phyloP scores from a whole-genome alignment of 2,888 invertebrate species.

The Plebejus anna region DNA sequence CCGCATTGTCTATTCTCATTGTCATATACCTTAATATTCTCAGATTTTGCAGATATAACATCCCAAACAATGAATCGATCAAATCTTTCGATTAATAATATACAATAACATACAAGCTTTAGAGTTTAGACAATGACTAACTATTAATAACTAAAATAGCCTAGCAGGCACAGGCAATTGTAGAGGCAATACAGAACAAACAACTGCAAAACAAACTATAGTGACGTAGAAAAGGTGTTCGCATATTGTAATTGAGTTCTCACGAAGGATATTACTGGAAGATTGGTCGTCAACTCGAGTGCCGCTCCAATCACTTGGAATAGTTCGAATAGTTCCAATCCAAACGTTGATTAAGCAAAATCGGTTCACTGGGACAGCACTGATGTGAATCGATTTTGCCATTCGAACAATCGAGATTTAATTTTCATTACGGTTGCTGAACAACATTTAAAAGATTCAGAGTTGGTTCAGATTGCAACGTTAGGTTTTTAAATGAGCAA shows the following conservation, averaged over 20 bases:
- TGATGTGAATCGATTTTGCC: slow-evolving; percentile 46
- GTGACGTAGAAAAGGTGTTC: slow-evolving; percentile 57
- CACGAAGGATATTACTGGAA: slow-evolving; percentile 74
- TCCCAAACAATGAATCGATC: too few species aligned
- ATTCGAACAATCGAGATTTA: slow-evolving; percentile 28
- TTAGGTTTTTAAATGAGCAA: neutral
- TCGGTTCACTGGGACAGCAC: slow-evolving; percentile 70
- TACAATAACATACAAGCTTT: too few species aligned
- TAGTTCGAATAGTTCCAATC: slow-evolving; percentile 66
- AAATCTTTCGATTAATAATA: too few species aligned
- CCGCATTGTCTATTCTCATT: too few species aligned
- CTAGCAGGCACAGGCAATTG: too few species aligned
- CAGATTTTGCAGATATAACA: too few species aligned
- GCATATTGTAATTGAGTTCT: slow-evolving; percentile 71
- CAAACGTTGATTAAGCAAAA: slow-evolving; percentile 72
- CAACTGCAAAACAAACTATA: neutral
- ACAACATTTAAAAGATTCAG: neutral
- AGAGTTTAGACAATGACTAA: too few species aligned
- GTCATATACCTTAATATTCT: too few species aligned
- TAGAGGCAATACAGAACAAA: neutral
- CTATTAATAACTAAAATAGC: too few species aligned
- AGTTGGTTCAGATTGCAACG: neutral
- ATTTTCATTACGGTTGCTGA: slow-evolving; percentile 15
- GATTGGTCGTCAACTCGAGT: slow-evolving; percentile 75
- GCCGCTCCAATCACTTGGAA: slow-evolving; percentile 65